These are phyloP conservation scores for Drosophila dunni DNA, from an alignment of 1,140 invertebrate species.

Conservation along the genomic window DNA sequence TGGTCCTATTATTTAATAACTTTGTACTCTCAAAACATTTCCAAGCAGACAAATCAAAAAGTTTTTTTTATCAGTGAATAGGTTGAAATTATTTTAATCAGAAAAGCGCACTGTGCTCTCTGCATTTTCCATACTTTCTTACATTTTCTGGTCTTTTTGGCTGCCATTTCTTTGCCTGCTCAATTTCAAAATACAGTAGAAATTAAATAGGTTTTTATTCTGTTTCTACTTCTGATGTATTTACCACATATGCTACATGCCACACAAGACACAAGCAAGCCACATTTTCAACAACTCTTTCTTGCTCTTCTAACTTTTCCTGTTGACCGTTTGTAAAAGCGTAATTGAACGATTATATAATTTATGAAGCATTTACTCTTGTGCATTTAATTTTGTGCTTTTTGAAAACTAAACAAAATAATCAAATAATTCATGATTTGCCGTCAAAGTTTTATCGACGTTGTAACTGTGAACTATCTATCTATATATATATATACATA, in stretches of 20 bases:
- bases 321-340: conserved; percentile 82
- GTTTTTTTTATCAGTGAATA: too few species aligned
- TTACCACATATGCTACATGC: neutral
- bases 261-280: conserved; percentile 18
- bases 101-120: too few species aligned
- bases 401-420: conserved; percentile 43
- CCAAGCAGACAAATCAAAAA: too few species aligned
- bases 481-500: conserved; percentile 20
- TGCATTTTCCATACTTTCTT: neutral
- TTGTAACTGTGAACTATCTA: conserved; percentile 67
- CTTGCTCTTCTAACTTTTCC: conserved; percentile 72
- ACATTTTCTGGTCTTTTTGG: neutral
- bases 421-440: conserved; percentile 66
- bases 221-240: neutral
- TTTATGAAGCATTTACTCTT: conserved; percentile 62
- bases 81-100: too few species aligned
- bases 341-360: conserved; percentile 36
- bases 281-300: conserved; percentile 45
- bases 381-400: conserved; percentile 72
- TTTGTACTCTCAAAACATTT: too few species aligned
- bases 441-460: conserved; percentile 58
- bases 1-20: too few species aligned
- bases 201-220: neutral
- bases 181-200: neutral
- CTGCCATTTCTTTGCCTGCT: neutral